phyloP scores from a whole-genome alignment of 2,888 invertebrate genomes.

The Drosophila longiperda region DNA sequence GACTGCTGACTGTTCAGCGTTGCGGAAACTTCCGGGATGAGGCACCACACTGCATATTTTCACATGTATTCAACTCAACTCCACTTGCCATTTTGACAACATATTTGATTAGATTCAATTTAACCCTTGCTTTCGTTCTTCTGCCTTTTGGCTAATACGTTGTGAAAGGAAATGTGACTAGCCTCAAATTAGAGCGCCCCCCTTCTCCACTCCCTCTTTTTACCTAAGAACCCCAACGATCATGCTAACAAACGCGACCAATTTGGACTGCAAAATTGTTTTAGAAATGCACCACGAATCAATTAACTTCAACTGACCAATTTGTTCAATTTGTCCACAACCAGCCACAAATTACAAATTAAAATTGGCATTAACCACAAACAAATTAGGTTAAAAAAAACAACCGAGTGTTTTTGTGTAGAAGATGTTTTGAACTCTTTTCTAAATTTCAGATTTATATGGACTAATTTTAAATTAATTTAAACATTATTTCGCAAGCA shows the following conservation, averaged over 20 bases:
- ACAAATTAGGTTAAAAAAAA: neutral
- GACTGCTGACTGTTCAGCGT: constrained; percentile 46
- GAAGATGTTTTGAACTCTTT: neutral
- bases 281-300: constrained; percentile 45
- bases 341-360: constrained; percentile 49
- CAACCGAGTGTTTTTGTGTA: neutral
- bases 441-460: too few relatives aligned
- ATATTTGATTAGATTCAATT: constrained; percentile 45
- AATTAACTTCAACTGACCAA: constrained; percentile 54
- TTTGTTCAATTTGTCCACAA: constrained; percentile 13
- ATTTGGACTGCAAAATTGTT: constrained; percentile 39
- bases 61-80: constrained; percentile 44
- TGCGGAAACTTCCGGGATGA: constrained; percentile 68
- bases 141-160: constrained; percentile 44
- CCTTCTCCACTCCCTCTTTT: neutral
- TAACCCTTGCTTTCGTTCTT: constrained; percentile 47
- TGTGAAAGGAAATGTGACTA: constrained; percentile 60
- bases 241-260: constrained; percentile 3
- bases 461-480: neutral
- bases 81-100: constrained; percentile 35
- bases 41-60: constrained; percentile 40
- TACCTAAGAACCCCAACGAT: neutral
- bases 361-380: constrained; percentile 48
- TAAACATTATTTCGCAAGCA: neutral
- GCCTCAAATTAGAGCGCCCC: constrained; percentile 38